Conservation (phyloP, 2,113 vertebrate species). For the Narcine bancroftii region DNA sequence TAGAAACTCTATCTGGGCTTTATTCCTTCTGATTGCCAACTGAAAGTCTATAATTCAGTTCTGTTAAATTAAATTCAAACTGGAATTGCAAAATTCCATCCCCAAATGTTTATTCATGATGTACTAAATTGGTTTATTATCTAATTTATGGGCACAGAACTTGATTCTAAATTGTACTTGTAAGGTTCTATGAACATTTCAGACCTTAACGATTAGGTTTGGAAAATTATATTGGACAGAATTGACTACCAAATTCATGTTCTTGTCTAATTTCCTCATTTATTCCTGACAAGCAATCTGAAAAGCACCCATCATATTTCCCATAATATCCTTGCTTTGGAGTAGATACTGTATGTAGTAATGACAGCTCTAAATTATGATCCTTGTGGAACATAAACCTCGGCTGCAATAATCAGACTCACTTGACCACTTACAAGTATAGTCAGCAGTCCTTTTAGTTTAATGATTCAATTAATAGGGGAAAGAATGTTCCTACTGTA, state of each 20-base stretch:
- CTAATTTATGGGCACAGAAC: not conserved
- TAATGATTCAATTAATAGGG: slow-evolving; percentile 51
- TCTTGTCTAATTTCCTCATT: not conserved
- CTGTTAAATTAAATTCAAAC: not conserved
- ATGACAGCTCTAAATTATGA: not conserved
- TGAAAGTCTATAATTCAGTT: not conserved
- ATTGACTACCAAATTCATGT: not conserved
- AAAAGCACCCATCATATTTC: not conserved
- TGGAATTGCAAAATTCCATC: not conserved
- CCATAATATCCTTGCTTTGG: not conserved
- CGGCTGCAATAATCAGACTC: slow-evolving; percentile 42
- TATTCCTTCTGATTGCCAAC: not conserved
- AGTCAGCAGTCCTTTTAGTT: slow-evolving; percentile 49
- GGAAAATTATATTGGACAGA: not conserved
- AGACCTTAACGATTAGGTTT: not conserved
- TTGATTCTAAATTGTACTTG: no score
- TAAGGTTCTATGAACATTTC: not conserved
- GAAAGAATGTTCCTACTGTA: slow-evolving; percentile 40
- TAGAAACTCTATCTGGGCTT: not conserved
- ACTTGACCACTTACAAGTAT: slow-evolving; percentile 53
- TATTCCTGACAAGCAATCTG: not conserved
- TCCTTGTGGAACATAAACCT: not conserved
- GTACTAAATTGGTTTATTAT: not conserved
- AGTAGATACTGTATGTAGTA: not conserved
- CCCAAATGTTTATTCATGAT: not conserved